Evolutionary conservation across 2,888 invertebrate species (phyloP).

Genomic region (Nycteola revayana): DNA sequence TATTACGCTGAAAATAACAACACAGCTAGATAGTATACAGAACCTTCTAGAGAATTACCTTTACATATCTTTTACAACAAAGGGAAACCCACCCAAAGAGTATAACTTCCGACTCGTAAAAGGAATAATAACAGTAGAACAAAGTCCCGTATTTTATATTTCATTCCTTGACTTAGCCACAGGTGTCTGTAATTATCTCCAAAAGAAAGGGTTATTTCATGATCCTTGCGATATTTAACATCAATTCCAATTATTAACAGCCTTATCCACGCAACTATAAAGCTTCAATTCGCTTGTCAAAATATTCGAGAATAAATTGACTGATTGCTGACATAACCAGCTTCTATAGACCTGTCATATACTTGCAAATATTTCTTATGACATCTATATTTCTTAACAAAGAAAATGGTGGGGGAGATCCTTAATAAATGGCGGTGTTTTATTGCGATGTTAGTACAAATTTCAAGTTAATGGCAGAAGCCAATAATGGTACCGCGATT

Average conservation of each 20-base stretch:
- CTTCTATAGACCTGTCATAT: constrained; percentile 10
- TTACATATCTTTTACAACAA: no score
- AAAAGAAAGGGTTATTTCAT: constrained; percentile 40
- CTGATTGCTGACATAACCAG: constrained; percentile 11
- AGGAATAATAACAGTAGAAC: constrained; percentile 21
- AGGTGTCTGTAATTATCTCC: constrained; percentile 45
- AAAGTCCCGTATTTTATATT: constrained; percentile 19
- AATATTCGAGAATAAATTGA: constrained; percentile 9
- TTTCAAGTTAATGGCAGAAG: constrained; percentile 49
- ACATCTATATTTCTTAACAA: neutral
- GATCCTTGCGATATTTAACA: constrained; percentile 26
- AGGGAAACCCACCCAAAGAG: neutral
- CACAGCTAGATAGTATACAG: no score
- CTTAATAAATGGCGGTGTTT: constrained; percentile 9
- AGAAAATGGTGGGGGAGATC: constrained; percentile 1
- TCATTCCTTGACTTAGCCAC: constrained; percentile 33
- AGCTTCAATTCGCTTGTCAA: constrained; percentile 15
- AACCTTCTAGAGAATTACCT: no score
- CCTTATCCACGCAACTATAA: constrained; percentile 12
- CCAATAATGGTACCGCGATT: constrained; percentile 39
- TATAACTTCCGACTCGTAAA: constrained; percentile 12
- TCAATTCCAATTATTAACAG: constrained; percentile 10
- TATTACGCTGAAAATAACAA: no score
- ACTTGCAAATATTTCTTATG: neutral
- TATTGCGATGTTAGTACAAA: constrained; percentile 28